Evolutionary conservation across 1,140 invertebrate species (phyloP), one percentile per base, ranked within the genome.

Genomic region (Drosophila grimshawi): DNA sequence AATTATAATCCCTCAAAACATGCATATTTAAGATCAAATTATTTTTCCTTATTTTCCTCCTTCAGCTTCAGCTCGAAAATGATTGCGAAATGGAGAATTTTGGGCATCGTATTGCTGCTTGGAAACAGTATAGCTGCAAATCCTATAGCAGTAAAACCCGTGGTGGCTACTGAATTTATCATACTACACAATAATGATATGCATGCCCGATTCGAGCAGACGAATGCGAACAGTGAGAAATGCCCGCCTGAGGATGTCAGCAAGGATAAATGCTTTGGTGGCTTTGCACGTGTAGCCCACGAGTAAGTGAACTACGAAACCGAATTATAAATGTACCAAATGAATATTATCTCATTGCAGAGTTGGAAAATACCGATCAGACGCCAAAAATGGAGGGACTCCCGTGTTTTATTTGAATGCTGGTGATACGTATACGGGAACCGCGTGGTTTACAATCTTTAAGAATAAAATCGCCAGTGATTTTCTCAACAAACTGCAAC

Each of bases 101-200:
- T 52, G 10, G 6, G 39, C 3, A 1, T 63, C 0, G 5, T 59
- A 1, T 29, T 71, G 1, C 10, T 82, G 0, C 5, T 77, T 39
- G n/a, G 4, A 1, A 10, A 60, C 3, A 43, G 5, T 3, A 33
- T 29, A 0, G n/a, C 7, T 3, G 70, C 74, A 5, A 76, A 70
- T 72, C 85, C 80, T 2, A 48, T 81, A 11, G 11, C 29, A 2
- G 29, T 7, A 1, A 49, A 64, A 3, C n/a, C 73, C 3, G 33
- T n/a, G 5, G 77, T 75, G 19, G 67, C 80, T 27, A 85, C 77
- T 1, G 93, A 95, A 78, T 93, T 95, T 4, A 90, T 95, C n/a
- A 95, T 98, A 45, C 88, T 98, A 1, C 97, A 98, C 91, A 97
- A 97, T 60, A 98, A 98, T 92, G 97, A 98, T 88, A 96, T 98